Evolutionary conservation across 2,797 vertebrate species (phyloP).

Genomic region (Eospalax fontanierii): DNA sequence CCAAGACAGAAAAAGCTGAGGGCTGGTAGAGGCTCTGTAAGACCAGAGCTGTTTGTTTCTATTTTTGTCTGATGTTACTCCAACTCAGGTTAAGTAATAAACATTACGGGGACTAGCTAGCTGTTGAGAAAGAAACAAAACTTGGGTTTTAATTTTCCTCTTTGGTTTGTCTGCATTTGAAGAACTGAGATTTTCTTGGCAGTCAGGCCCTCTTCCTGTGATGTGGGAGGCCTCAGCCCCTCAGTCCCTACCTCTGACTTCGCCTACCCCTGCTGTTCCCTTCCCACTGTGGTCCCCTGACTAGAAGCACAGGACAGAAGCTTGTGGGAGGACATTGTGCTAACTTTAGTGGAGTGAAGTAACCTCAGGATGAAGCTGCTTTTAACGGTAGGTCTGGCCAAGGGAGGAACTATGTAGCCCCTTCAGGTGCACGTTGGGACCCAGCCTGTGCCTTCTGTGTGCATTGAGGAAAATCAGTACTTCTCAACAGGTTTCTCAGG

Average conservation of each 20-base stretch:
- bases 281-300: neutral
- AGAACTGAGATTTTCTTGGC: conserved; percentile 29
- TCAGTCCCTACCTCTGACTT: neutral
- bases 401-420: neutral
- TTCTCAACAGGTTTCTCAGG: too few species aligned
- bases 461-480: neutral
- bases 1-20: neutral
- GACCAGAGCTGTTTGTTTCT: conserved; percentile 59
- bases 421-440: accelerated
- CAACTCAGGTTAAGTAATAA: conserved; percentile 59
- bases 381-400: neutral
- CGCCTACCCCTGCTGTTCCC: neutral
- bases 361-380: neutral
- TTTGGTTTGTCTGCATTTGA: conserved; percentile 38
- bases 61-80: conserved; percentile 72
- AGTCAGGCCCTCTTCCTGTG: neutral
- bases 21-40: conserved; percentile 4
- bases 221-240: neutral
- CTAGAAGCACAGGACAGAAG: neutral
- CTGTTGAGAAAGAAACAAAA: conserved; percentile 25
- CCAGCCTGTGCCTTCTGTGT: too few species aligned
- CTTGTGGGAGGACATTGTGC: neutral
- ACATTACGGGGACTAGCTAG: conserved; percentile 47
- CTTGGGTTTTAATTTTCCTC: neutral
- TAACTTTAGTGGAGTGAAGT: too few species aligned